Conservation (phyloP, 2,113 vertebrate genomes). For the Oreochromis spilurus region DNA sequence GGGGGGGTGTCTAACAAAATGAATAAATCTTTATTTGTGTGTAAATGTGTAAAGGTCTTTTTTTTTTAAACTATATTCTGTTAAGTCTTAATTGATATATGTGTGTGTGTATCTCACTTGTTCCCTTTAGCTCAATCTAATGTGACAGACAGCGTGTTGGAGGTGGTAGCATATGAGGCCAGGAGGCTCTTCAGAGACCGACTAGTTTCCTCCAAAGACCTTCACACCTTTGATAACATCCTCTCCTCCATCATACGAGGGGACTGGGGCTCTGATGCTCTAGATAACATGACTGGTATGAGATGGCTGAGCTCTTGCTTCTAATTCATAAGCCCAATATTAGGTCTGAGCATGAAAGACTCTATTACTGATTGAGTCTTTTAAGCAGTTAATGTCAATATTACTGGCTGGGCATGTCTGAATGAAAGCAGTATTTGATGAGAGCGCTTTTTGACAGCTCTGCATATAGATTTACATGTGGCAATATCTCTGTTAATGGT, state of each 20-base stretch:
- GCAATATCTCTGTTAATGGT: neutral
- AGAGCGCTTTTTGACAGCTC: neutral
- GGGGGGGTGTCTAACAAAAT: neutral
- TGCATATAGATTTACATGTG: neutral
- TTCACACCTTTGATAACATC: constrained; percentile 85
- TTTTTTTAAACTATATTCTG: neutral
- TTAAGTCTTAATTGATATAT: neutral
- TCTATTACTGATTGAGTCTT: neutral
- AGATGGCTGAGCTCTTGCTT: neutral
- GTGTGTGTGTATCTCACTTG: neutral
- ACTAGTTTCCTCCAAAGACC: constrained; percentile 84
- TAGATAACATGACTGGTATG: constrained; percentile 87
- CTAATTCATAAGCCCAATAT: neutral
- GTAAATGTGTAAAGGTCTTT: neutral
- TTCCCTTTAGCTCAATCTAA: constrained; percentile 72
- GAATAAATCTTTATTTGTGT: neutral
- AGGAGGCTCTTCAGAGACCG: constrained; percentile 88
- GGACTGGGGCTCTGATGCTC: constrained; percentile 87
- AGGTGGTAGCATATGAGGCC: constrained; percentile 89
- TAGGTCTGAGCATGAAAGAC: neutral
- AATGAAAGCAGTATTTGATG: neutral
- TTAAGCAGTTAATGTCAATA: neutral
- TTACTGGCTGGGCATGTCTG: neutral
- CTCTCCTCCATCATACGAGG: constrained; percentile 83
- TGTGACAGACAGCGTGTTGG: constrained; percentile 83